Conservation (phyloP, 2,888 invertebrate genomes). For the Tigriopus californicus region DNA sequence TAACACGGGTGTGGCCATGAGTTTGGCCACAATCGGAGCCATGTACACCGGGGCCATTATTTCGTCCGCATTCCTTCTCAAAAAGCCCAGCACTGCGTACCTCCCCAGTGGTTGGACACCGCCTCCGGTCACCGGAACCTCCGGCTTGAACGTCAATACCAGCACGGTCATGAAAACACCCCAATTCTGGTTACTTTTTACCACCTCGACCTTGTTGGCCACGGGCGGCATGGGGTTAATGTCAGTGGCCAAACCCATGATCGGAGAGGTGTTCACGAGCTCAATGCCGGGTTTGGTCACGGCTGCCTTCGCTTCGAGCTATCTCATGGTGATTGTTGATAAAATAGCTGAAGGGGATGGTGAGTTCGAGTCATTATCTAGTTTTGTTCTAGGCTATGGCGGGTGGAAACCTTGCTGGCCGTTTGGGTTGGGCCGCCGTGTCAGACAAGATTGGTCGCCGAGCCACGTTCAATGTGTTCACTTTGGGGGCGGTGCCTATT, state of each 20-base stretch:
- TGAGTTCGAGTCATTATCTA: too few relatives aligned
- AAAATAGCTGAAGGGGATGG: too few relatives aligned
- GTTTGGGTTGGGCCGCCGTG: conserved; percentile 14
- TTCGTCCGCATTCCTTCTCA: conserved; percentile 1
- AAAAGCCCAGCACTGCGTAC: conserved; percentile 1
- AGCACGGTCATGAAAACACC: conserved; percentile 7
- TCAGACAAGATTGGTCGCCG: conserved; percentile 16
- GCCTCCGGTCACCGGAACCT: background rate
- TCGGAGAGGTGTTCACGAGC: conserved; percentile 11
- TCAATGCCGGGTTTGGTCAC: conserved; percentile 15
- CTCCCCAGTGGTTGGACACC: conserved; percentile 10
- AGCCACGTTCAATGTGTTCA: conserved; percentile 13
- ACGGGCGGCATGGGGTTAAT: conserved; percentile 16
- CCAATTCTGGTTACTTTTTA: conserved; percentile 15
- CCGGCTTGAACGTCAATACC: conserved; percentile 9
- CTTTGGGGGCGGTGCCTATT: conserved; percentile 13
- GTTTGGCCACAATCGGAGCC: conserved; percentile 1
- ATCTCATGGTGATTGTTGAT: background rate
- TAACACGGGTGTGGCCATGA: conserved; percentile 8
- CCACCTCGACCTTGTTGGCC: conserved; percentile 10
- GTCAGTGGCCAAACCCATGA: conserved; percentile 16
- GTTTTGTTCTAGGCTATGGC: conserved; percentile 13
- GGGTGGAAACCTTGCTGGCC: conserved; percentile 12
- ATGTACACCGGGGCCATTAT: conserved; percentile 4
- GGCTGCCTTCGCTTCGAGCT: conserved; percentile 8